Evolutionary conservation across 2,888 invertebrate species (phyloP).

Genomic region (Panopea generosa): DNA sequence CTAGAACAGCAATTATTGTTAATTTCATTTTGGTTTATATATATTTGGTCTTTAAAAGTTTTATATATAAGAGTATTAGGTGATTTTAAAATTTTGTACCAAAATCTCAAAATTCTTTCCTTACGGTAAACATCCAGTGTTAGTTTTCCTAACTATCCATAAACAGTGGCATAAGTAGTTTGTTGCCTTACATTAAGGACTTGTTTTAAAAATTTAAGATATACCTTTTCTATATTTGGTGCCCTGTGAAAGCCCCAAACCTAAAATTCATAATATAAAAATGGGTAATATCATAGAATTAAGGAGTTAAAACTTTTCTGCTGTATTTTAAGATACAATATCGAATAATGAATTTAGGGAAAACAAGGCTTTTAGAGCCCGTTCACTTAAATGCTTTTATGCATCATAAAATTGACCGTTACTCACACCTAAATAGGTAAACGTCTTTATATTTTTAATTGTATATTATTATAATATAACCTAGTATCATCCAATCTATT

Average conservation of each 20-base stretch:
- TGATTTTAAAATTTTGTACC: neutral
- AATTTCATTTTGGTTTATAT: too few species aligned
- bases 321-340: neutral
- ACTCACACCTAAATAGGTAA: conserved; percentile 1
- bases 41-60: neutral
- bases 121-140: neutral
- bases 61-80: neutral
- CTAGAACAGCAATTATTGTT: neutral
- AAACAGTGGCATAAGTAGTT: neutral
- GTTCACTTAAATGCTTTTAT: conserved; percentile 2
- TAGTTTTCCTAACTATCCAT: neutral
- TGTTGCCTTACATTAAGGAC: neutral
- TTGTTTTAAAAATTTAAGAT: too few species aligned
- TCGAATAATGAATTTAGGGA: conserved; percentile 8
- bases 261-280: neutral
- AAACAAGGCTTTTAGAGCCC: conserved; percentile 24
- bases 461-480: conserved; percentile 1
- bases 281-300: conserved; percentile 14
- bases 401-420: conserved; percentile 19
- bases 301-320: conserved; percentile 8
- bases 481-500: conserved; percentile 3
- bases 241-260: neutral
- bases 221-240: neutral
- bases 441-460: conserved; percentile 14
- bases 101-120: neutral